Evolutionary conservation across 2,113 vertebrate species (phyloP).

Genomic region (Physeter macrocephalus): DNA sequence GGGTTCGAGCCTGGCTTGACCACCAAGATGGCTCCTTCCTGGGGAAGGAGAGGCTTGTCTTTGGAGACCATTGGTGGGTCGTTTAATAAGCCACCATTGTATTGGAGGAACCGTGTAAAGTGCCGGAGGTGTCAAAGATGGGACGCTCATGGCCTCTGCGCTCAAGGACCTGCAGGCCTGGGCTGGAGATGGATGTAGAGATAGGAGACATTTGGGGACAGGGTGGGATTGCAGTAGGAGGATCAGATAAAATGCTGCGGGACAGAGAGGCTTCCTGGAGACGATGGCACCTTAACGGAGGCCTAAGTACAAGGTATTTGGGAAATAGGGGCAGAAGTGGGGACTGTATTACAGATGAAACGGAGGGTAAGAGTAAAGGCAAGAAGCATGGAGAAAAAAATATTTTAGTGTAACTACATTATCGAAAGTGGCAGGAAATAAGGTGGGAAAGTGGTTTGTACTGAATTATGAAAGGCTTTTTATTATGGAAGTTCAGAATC

Average conservation of each 20-base stretch:
- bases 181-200: neutral
- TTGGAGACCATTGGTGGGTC: neutral
- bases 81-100: neutral
- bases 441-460: neutral
- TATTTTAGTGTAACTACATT: neutral
- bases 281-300: neutral
- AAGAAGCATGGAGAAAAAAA: neutral
- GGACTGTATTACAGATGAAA: neutral
- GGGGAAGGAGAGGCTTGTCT: neutral
- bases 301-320: neutral
- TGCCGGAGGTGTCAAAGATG: neutral
- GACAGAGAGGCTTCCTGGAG: neutral
- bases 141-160: fast-evolving
- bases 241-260: neutral
- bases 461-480: neutral
- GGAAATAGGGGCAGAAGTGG: neutral
- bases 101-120: neutral
- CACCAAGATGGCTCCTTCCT: neutral
- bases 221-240: neutral
- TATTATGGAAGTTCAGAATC: neutral
- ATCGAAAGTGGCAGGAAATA: neutral
- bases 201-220: neutral
- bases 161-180: neutral
- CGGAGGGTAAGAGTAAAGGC: neutral
- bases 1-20: neutral